Evolutionary conservation across 2,797 vertebrate genomes (phyloP), one percentile per base, ranked within the genome.

Genomic region (Sebastes taczanowskii): DNA sequence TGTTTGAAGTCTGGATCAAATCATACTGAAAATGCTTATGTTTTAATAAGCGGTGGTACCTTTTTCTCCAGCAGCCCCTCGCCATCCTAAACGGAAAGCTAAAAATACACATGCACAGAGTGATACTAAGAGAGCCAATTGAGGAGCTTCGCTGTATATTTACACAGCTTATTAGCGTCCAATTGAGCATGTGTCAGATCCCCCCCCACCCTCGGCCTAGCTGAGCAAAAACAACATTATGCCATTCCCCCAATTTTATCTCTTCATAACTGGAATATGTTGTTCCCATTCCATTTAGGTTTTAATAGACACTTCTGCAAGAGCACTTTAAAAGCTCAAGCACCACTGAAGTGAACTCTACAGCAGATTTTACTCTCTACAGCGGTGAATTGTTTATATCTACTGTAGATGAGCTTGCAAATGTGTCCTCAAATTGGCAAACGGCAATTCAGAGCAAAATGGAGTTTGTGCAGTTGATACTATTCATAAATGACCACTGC

Each of bases 121-220:
- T 78, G 86, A 89, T 87, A 82, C 82, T 90, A 88, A 91, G 86
- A 91, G 87, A 90, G 89, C 86, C 88, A 89, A 86, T 85, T 89
- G 91, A 90, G 81, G 72, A 78, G 86, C 91, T 76, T 74, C 65
- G 71, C 91, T 90, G 88, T 93, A 89, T 92, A 91, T 94, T 91
- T 92, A 91, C 84, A 77, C 89, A 91, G 89, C 92, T 94, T 94
- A 95, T 95, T 95, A 94, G 91, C 84, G 88, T 92, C 94, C 91
- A 94, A 93, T 94, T 93, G 94, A 94, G 93, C 93, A 88, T 94
- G 88, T 93, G 92, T 94, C 89, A 92, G 89, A 92, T 83, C 56
- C 85, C 91, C 90, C 79, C 30, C 55, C 5, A 11, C 32, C 71
- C 34, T 22, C 23, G 72, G 89, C 85, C 77, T 70, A 82, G 83